These are phyloP conservation scores for Capreolus pygargus DNA, from an alignment of 2,113 vertebrate genomes.

Conservation along the genomic window DNA sequence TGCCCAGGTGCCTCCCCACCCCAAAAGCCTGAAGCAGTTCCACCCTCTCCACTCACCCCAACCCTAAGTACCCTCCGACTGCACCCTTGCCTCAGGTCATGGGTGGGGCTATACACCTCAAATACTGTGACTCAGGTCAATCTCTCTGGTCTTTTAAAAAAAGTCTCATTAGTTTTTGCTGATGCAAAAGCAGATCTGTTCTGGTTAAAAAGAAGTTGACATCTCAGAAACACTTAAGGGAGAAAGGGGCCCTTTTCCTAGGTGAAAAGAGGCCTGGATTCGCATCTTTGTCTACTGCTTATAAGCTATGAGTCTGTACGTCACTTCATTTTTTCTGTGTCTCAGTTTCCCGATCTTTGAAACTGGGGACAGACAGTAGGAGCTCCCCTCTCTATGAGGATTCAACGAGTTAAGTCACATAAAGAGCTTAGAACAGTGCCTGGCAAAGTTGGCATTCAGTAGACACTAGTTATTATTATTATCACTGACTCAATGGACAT, in stretches of 20 bases:
- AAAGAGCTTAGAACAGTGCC: not conserved
- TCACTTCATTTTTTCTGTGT: not conserved
- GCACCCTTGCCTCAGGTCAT: slow-evolving; percentile 31
- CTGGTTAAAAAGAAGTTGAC: slow-evolving; percentile 11
- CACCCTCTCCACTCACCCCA: slow-evolving; percentile 6
- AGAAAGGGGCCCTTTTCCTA: not conserved
- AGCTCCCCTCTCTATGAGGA: not conserved
- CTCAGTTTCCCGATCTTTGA: not conserved
- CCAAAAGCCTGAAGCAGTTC: not conserved
- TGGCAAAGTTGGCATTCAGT: not conserved
- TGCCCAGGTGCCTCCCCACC: slow-evolving; percentile 13
- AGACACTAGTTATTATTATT: not conserved
- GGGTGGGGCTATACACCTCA: not conserved
- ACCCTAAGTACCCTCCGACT: not conserved
- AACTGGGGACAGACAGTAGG: not conserved
- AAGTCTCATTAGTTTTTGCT: not conserved
- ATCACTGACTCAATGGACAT: not conserved
- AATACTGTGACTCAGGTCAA: slow-evolving; percentile 45
- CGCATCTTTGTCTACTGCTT: not conserved
- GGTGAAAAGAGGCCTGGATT: not conserved
- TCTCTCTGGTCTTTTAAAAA: slow-evolving; percentile 14
- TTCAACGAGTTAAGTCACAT: not conserved
- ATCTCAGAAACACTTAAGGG: not conserved
- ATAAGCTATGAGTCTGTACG: not conserved
- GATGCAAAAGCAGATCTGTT: not conserved